Base-by-base conservation (phyloP, 2,888 invertebrate genomes). In the Penaeus monodon region DNA sequence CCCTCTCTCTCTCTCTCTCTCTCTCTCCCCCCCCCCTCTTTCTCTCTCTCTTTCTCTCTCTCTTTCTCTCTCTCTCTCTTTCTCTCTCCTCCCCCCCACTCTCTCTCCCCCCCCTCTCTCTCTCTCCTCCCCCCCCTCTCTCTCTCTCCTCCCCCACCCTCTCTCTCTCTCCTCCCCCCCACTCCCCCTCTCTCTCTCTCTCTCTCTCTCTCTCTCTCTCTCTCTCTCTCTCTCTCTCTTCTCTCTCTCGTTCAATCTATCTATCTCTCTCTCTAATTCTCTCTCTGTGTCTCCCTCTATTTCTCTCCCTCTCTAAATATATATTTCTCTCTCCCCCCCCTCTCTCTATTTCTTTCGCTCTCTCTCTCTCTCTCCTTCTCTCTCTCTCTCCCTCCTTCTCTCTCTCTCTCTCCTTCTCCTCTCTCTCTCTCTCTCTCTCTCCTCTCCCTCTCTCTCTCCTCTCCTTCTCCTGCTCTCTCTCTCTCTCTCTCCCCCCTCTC, bases 331-430 rank as follows among this genome's bases (percentile, higher is more conserved):
- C 17, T 29, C 27, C 70, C 2, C 4, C 70, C 10, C 29, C 10
- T 4, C 4, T 10, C 4, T 70, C 4, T 8, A 6, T 2, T 29
- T 8, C 10, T 4, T 10, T 3, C 10, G 3, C 4, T 8, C 4
- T 8, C 10, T 8, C 10, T n/a, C 4, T 4, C 4, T 1, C 10
- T 8, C 10, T 4, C 27, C 2, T 29, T 8, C 10, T 4, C 4
- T 2, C 4, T 8, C 10, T n/a, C 4, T 4, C 10, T 1, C 2
- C 27, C 4, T 8, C 27, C 3, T n/a, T 4, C 4, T 4, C 10
- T 8, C 10, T 8, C 10, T n/a, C 4, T 4, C 10, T 3, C 2
- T 4, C 4, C 14, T 10, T 3, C 10, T 4, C 4, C 27, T 29
- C 27, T 20, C 27, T 70, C 4, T 24, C 29, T 20, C 2, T n/a